Evolutionary conservation across 1,140 invertebrate genomes (phyloP).

Genomic region (Drosophila ironensis): DNA sequence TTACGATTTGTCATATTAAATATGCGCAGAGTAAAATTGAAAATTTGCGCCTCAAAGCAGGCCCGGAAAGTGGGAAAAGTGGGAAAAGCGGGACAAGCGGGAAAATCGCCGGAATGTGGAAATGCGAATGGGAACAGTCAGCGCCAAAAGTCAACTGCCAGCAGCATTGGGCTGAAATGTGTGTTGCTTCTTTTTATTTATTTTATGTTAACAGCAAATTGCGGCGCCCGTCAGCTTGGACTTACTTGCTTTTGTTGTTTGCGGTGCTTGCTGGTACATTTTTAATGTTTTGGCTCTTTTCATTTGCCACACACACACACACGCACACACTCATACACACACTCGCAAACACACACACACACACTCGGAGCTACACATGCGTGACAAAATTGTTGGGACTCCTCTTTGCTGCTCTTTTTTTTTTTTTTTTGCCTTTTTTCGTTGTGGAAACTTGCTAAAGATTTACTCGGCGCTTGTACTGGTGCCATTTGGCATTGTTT

Average conservation of each 20-base stretch:
- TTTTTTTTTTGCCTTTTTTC: slow-evolving; percentile 4
- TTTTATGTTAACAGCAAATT: slow-evolving; percentile 66
- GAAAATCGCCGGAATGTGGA: too few species aligned
- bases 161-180: slow-evolving; percentile 1
- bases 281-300: slow-evolving; percentile 36
- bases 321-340: neutral
- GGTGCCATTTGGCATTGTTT: slow-evolving; percentile 42
- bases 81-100: neutral
- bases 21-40: slow-evolving; percentile 52
- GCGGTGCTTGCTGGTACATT: slow-evolving; percentile 34
- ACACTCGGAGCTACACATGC: slow-evolving; percentile 31
- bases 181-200: slow-evolving; percentile 50
- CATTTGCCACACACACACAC: slow-evolving; percentile 30
- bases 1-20: slow-evolving; percentile 63
- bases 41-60: neutral
- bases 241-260: slow-evolving; percentile 13
- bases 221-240: slow-evolving; percentile 41
- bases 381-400: slow-evolving; percentile 42
- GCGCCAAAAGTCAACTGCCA: slow-evolving; percentile 31
- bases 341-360: neutral
- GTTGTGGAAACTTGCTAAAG: slow-evolving; percentile 27
- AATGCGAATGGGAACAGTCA: slow-evolving; percentile 28
- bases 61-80: neutral
- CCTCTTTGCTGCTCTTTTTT: slow-evolving; percentile 23
- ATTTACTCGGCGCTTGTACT: slow-evolving; percentile 32